phyloP scores from a whole-genome alignment of 2,113 vertebrate species.

The Oreochromis tanganicae region DNA sequence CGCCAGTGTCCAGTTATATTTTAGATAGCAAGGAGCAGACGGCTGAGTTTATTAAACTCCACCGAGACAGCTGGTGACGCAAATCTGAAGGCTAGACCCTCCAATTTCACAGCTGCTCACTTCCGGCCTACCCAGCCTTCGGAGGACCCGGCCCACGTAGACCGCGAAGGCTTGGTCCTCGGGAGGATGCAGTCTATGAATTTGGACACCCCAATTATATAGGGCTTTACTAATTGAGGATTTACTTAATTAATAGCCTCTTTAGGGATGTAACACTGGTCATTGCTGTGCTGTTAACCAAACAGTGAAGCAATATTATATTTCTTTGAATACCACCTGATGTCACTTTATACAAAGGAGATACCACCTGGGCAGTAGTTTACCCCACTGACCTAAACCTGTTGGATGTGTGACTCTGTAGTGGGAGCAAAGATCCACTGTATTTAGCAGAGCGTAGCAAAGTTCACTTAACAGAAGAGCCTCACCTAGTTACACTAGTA shows the following conservation, averaged over 20 bases:
- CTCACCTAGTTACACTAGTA: not conserved
- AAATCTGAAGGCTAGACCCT: not conserved
- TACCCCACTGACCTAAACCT: conserved; percentile 23
- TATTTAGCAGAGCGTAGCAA: not conserved
- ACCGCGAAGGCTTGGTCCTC: not conserved
- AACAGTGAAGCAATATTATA: conserved; percentile 12
- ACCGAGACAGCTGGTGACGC: not conserved
- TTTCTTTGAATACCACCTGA: not conserved
- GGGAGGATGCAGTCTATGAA: not conserved
- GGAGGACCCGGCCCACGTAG: not conserved
- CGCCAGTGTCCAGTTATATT: no score
- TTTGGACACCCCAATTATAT: not conserved
- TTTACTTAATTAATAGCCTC: not conserved
- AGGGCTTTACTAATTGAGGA: not conserved
- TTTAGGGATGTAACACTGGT: not conserved
- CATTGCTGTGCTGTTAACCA: conserved; percentile 38
- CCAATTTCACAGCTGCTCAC: not conserved
- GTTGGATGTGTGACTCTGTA: conserved; percentile 6
- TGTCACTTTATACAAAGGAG: conserved; percentile 4
- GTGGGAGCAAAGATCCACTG: not conserved
- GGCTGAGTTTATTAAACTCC: no score
- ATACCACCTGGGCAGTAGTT: conserved; percentile 43
- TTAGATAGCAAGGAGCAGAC: no score
- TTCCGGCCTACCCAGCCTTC: not conserved
- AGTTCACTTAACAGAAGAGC: not conserved